Base-by-base conservation (phyloP, 2,113 vertebrate species). In the Apistogramma diplotaenia region DNA sequence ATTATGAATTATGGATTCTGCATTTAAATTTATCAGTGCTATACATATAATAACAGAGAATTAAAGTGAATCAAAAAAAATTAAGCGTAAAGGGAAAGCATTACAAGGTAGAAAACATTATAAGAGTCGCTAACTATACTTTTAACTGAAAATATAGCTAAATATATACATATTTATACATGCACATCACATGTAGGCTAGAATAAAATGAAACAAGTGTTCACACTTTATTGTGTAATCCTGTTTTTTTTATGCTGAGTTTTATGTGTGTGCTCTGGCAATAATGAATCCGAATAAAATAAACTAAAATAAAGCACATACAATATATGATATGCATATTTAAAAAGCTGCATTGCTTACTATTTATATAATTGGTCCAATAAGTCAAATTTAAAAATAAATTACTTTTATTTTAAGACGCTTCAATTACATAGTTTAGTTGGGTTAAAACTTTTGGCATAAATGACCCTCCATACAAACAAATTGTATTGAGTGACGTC, bases 401-500 rank as follows among this genome's bases (percentile, higher is more conserved):
- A 37, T 10, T 35, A 37, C 9, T 11, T 37, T 11, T 37, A 37
- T 8, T 37, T 37, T 37, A 11, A 37, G 9, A 18, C 4, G 16
- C 16, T 65, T 65, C 37, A 46, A 23, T 65, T 21, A 25, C 27
- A 40, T 46, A 18, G 43, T 46, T 46, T 67, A 19, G 18, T 67
- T 67, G 23, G 11, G 8, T 67, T 67, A 43, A 55, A 7, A 55
- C 21, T 59, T 76, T 54, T 27, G 62, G 29, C 72, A 54, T 2
- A 0, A 23, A 6, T 13, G 1, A 25, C 3, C 1, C 51, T 77
- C 86, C 79, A 58, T 70, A 70, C 12, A 2, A 1, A 0, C 18
- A 0, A 13, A 0, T 12, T 46, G 81, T 73, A 31, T 29, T 33
- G 1, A 33, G 83, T 90, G 86, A 89, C 90, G 85, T 92, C 89